Percentiles rank a stretch among this genome's conserved stretches.
phyloP scores from a whole-genome alignment of 2,113 vertebrate species.

The Ammodramus savannarum region DNA sequence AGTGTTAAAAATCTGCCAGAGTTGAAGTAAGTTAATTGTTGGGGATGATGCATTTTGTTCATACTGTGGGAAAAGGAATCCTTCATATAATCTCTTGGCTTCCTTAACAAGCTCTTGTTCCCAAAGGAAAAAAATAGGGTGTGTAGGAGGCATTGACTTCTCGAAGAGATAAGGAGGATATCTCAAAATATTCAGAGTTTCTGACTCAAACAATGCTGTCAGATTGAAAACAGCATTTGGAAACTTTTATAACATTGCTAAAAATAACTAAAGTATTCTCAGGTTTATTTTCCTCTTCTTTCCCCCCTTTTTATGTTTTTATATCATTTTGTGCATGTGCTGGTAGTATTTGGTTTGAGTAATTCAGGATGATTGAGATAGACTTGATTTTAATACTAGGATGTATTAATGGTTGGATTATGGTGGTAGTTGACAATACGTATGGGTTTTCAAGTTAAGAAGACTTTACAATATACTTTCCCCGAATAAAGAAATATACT shows the following conservation, averaged over 20 bases:
- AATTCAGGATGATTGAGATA: not conserved
- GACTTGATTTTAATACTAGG: not conserved
- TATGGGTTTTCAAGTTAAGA: not conserved
- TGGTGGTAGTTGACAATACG: not conserved
- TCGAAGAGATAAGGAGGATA: not conserved
- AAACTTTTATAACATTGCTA: not conserved
- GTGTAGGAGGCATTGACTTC: not conserved
- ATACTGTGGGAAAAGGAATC: not conserved
- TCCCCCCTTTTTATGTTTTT: not conserved
- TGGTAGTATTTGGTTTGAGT: not conserved
- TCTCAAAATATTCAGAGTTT: not conserved
- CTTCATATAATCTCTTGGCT: fast-evolving
- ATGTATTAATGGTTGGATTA: not conserved
- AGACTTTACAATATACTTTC: not conserved
- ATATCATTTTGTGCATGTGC: not conserved
- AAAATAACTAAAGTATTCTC: not conserved
- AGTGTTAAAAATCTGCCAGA: conserved; percentile 95
- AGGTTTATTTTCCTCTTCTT: not conserved
- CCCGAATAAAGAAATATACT: not conserved
- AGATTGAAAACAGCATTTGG: not conserved
- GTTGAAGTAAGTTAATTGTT: conserved; percentile 82
- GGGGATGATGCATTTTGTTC: not conserved
- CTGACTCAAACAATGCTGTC: not conserved
- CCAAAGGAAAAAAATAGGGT: not conserved
- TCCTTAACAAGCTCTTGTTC: not conserved